phyloP scores from a whole-genome alignment of 2,888 invertebrate species.

The Blastobasis lacticolella region DNA sequence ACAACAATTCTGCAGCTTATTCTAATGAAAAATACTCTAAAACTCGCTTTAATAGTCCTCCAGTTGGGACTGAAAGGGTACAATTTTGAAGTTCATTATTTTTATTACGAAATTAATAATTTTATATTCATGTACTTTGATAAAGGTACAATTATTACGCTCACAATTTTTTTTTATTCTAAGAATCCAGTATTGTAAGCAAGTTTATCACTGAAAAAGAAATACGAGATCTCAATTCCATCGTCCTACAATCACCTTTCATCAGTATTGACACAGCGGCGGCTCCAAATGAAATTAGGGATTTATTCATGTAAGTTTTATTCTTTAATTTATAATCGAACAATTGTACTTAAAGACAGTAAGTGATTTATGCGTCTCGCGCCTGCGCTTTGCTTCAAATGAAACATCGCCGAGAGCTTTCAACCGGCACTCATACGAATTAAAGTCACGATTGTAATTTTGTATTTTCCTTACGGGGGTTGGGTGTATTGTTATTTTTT shows the following conservation, averaged over 20 bases:
- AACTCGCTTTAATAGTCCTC: no score
- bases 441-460: constrained; percentile 72
- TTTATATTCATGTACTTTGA: no score
- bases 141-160: no score
- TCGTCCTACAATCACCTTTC: neutral
- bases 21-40: no score
- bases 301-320: constrained; percentile 48
- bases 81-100: no score
- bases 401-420: constrained; percentile 69
- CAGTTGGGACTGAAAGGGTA: no score
- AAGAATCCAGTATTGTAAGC: no score
- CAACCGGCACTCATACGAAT: constrained; percentile 46
- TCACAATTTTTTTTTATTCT: no score
- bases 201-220: neutral
- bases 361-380: constrained; percentile 62
- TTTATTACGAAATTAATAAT: no score
- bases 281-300: constrained; percentile 51
- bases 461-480: constrained; percentile 58
- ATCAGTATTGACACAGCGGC: constrained; percentile 23
- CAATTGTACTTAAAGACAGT: constrained; percentile 54
- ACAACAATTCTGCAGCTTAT: no score
- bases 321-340: constrained; percentile 55
- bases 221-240: constrained; percentile 9
- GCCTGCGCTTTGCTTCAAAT: constrained; percentile 61
- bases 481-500: constrained; percentile 48